phyloP scores from a whole-genome alignment of 2,888 invertebrate genomes.

The Ornithoptera priamus region DNA sequence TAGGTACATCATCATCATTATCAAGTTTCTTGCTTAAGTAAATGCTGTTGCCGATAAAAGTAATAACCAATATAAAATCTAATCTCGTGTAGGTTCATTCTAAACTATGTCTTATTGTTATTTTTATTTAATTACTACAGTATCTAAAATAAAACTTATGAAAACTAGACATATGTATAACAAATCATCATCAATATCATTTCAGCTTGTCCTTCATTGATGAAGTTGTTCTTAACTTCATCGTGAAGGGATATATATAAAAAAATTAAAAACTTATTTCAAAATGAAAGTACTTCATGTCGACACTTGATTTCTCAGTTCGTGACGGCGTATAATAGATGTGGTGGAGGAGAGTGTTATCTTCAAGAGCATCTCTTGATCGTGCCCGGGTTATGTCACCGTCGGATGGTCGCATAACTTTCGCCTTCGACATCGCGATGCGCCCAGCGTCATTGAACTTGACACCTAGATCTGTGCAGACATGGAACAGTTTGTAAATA shows the following conservation, averaged over 20 bases:
- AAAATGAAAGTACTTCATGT: slow-evolving; percentile 14
- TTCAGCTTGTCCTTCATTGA: too few species aligned
- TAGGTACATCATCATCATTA: not conserved
- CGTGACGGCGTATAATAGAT: slow-evolving; percentile 17
- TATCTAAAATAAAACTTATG: too few species aligned
- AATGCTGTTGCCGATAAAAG: too few species aligned
- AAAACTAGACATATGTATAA: too few species aligned
- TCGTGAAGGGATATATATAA: not conserved
- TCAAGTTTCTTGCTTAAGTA: too few species aligned
- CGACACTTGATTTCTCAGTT: slow-evolving; percentile 4
- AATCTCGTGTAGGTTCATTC: too few species aligned
- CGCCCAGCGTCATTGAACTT: slow-evolving; percentile 68
- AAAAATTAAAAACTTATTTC: not conserved
- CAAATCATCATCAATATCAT: too few species aligned
- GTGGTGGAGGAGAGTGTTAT: slow-evolving; percentile 9
- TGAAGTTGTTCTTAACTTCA: not conserved
- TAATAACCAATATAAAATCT: too few species aligned
- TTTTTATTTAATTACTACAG: too few species aligned
- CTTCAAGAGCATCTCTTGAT: slow-evolving; percentile 8
- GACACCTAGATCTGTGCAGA: slow-evolving; percentile 33
- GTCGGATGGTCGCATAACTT: slow-evolving; percentile 53
- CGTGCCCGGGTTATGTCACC: slow-evolving; percentile 41
- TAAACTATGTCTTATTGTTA: too few species aligned
- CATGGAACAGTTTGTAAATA: not conserved
- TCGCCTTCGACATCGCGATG: slow-evolving; percentile 57